phyloP scores from a whole-genome alignment of 37 sponge, comb jelly and placozoan species.

The Axinella damicornis region DNA sequence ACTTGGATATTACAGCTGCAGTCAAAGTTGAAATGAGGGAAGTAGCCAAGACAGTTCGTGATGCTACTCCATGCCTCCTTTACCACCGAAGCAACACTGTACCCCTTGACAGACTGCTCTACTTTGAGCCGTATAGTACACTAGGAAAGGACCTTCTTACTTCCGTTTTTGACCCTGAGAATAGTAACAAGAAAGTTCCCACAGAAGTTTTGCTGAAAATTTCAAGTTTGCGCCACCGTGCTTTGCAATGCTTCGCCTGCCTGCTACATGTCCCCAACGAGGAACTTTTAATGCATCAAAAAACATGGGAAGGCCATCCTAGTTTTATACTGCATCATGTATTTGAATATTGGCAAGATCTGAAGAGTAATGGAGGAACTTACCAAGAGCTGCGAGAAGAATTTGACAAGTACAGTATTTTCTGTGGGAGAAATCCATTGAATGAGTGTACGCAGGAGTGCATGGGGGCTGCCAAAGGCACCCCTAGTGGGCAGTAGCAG shows the following conservation, averaged over 20 bases:
- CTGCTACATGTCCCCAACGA: background rate
- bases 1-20: too few relatives aligned
- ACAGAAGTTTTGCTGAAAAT: background rate
- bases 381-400: background rate
- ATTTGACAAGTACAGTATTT: constrained; percentile 20
- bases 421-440: background rate
- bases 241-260: background rate
- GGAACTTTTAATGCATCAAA: background rate
- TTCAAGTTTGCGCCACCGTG: too few relatives aligned
- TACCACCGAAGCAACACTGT: background rate
- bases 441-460: too few relatives aligned
- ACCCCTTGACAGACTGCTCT: background rate
- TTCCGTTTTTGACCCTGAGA: background rate
- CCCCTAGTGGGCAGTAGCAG: too few relatives aligned
- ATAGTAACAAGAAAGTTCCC: background rate
- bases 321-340: background rate
- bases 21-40: too few relatives aligned
- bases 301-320: background rate
- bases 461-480: too few relatives aligned
- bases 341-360: background rate
- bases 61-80: background rate
- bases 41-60: background rate
- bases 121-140: constrained; percentile 15
- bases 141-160: background rate
- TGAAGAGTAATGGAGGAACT: too few relatives aligned